Conservation (phyloP, 2,797 vertebrate species). For the Nyctalus aviator region DNA sequence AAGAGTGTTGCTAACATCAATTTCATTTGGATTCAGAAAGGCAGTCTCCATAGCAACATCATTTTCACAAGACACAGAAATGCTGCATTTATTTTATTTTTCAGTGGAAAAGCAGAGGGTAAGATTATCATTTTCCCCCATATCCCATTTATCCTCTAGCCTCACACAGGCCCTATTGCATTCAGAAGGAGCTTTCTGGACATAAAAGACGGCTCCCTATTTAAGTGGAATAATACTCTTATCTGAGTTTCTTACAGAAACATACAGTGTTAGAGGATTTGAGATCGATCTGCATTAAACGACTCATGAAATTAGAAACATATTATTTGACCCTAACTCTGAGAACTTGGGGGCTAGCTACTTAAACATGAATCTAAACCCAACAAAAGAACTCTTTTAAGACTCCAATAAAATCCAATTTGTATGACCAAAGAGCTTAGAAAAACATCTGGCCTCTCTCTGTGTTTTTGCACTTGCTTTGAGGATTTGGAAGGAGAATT, state of each 20-base stretch:
- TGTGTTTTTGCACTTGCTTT: constrained; percentile 25
- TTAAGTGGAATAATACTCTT: constrained; percentile 10
- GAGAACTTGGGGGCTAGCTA: neutral
- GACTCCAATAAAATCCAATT: constrained; percentile 23
- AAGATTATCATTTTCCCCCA: constrained; percentile 39
- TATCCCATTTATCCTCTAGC: neutral
- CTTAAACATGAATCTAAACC: constrained; percentile 39
- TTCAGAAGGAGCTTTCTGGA: neutral
- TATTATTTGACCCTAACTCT: constrained; percentile 31
- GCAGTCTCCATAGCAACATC: constrained; percentile 85
- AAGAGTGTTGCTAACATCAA: constrained; percentile 80
- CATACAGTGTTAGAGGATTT: neutral
- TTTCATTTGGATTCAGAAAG: constrained; percentile 81
- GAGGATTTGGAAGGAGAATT: constrained; percentile 10
- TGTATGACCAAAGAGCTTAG: neutral
- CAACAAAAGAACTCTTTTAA: neutral
- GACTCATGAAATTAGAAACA: constrained; percentile 31
- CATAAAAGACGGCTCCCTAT: neutral
- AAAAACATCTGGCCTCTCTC: neutral
- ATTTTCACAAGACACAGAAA: constrained; percentile 76
- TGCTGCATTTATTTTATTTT: constrained; percentile 58
- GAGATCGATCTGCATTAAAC: constrained; percentile 20
- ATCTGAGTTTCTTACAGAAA: constrained; percentile 36
- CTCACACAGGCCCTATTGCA: neutral
- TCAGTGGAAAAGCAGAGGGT: constrained; percentile 56